These are phyloP conservation scores for Polydrusus cervinus DNA, from an alignment of 2,888 invertebrate genomes.

Conservation along the genomic window DNA sequence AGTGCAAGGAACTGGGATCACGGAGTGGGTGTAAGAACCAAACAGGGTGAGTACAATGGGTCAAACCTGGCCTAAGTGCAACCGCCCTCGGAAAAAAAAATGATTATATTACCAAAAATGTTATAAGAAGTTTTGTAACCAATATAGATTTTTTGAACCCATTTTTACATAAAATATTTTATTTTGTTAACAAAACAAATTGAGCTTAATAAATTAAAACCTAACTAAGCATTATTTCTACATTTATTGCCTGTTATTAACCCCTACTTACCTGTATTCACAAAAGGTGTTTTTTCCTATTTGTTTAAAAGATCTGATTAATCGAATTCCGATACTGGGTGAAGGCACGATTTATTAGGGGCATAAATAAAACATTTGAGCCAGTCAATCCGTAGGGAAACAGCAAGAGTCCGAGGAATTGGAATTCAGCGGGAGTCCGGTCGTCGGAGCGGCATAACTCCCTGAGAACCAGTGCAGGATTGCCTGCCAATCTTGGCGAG, in stretches of 20 bases:
- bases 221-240: too few relatives aligned
- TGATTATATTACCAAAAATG: too few relatives aligned
- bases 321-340: slow-evolving; percentile 51
- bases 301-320: slow-evolving; percentile 48
- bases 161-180: neutral
- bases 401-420: slow-evolving; percentile 63
- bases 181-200: neutral
- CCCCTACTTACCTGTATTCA: neutral
- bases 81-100: too few relatives aligned
- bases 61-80: too few relatives aligned
- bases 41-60: too few relatives aligned
- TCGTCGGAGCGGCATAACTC: slow-evolving; percentile 62
- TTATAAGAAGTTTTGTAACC: too few relatives aligned
- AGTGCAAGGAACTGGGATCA: too few relatives aligned
- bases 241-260: neutral
- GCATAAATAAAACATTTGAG: slow-evolving; percentile 58
- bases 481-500: slow-evolving; percentile 71
- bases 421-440: slow-evolving; percentile 70
- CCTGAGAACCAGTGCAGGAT: slow-evolving; percentile 70
- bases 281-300: neutral
- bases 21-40: too few relatives aligned
- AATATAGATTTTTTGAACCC: too few relatives aligned
- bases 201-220: too few relatives aligned
- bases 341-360: slow-evolving; percentile 56
- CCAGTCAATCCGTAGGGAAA: slow-evolving; percentile 45